Percentiles rank a stretch among this genome's conserved stretches.
phyloP scores from a whole-genome alignment of 2,888 invertebrate genomes.

The Thera britannica region DNA sequence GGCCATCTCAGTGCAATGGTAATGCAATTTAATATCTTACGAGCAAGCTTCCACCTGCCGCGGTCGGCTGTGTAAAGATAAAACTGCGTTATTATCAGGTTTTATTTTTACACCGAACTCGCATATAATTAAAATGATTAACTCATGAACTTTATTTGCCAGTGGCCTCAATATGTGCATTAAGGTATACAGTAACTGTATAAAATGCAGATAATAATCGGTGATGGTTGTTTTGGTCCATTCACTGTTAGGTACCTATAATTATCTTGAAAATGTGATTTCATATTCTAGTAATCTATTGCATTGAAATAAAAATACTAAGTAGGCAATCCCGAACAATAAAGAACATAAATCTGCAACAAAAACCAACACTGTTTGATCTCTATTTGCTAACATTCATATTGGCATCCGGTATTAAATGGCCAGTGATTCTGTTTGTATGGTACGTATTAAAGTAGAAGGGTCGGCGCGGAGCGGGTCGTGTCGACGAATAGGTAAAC shows the following conservation, averaged over 20 bases:
- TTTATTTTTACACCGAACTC: constrained; percentile 33
- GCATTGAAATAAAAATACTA: neutral
- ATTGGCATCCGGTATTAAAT: constrained; percentile 42
- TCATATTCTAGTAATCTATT: neutral
- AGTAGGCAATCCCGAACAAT: constrained; percentile 17
- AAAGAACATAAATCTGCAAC: constrained; percentile 32
- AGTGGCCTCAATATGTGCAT: constrained; percentile 40
- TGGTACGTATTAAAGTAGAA: constrained; percentile 49
- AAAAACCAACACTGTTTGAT: constrained; percentile 33
- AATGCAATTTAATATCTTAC: constrained; percentile 45
- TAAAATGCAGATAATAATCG: constrained; percentile 11
- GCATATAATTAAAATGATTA: constrained; percentile 42
- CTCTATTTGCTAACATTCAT: constrained; percentile 38
- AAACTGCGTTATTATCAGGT: constrained; percentile 42
- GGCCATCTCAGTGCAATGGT: constrained; percentile 45
- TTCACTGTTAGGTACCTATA: neutral
- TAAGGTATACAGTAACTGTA: neutral
- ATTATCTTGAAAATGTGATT: neutral
- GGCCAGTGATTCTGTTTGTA: constrained; percentile 49
- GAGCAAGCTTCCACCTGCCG: constrained; percentile 42
- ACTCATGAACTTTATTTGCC: constrained; percentile 43
- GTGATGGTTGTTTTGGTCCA: neutral
- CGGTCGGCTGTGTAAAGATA: constrained; percentile 43
- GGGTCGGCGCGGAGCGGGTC: constrained; percentile 60
- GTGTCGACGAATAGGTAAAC: constrained; percentile 61